Base-by-base conservation (phyloP, 1,140 invertebrate species). In the Drosophila serrata region DNA sequence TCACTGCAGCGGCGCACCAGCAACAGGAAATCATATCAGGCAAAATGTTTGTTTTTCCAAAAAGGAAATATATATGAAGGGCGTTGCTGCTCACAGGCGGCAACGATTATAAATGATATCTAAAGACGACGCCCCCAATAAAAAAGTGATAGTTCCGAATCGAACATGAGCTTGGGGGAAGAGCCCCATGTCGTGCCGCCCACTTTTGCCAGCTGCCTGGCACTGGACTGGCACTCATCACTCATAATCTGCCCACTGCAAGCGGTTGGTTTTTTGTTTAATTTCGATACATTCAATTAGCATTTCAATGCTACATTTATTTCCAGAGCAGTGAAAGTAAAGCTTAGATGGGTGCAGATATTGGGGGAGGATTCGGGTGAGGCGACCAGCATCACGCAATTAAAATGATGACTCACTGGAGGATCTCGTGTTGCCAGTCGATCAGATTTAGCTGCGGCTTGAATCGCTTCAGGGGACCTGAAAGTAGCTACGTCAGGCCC, bases 381-480 rank as follows among this genome's bases (percentile, higher is more conserved):
- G 48, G 59, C 67, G 39, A 75, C 64, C 60, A 73, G 45, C 61
- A 49, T 60, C 82, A 85, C 59, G 74, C 79, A 75, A 86, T 72
- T 72, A 49, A 33, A 31, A 46, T 27, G 62, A 57, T 64, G 60
- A 63, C 40, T 68, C 85, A 91, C 45, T 69, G 64, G 64, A 92
- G 78, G 40, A 91, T 80, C 46, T 82, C 77, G 74, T 91, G 79
- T 46, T 90, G 80, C 85, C 91, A 92, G 81, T 93, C 92, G 33
- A 91, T 88, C 46, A 90, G 46, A 39, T 65, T 91, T 31, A 92
- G 42, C 55, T 90, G 77, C 4, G 92, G 92, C 62, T 93, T 92
- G 31, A 85, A 92, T 24, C 92, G 86, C 67, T 93, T 93, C 24
- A 91, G 24, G 12, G 92, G 91, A 77, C 68, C 92, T 93, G 64